Evolutionary conservation across 2,113 vertebrate species (phyloP), one percentile per base, ranked within the genome.

Genomic region (Notechis scutatus): DNA sequence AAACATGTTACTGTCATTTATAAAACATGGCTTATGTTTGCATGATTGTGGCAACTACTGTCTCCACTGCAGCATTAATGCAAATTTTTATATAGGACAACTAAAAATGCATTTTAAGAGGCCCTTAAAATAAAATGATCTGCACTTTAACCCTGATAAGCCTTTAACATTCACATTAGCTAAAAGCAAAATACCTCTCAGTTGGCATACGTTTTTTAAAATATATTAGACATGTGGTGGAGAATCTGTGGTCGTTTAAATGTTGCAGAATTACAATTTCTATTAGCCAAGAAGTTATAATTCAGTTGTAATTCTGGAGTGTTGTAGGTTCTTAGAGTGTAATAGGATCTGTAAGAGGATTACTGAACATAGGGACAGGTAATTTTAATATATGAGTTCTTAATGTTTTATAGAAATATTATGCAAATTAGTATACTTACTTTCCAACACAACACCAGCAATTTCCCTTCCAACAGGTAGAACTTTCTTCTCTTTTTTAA

Each of bases 401-500:
- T 92, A 4, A 74, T 91, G 14, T 34, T n/a, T 24, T 39, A 90
- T 9, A 2, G 0, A 92, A 47, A 89, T 12, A 39, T 9, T 74
- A 59, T 61, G 29, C 57, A 34, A 1, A 0, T 9, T 50, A 64
- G 12, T 45, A 92, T 89, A 94, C 97, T 96, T 92, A 99, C 99
- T 99, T 98, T 99, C 98, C 95, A 98, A 96, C 57, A 99, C 98
- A 39, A 99, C 95, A 47, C 99, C 99, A 15, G 98, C 97, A 94
- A 99, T 97, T 97, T 99, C 99, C 96, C 99, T 97, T 90, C 99
- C 99, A 34, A 99, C 98, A 88, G 99, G 98, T 87, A 98, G 94
- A 1, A 98, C 95, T 45, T 99, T 98, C 94, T 96, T 98, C 93
- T 98, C 97, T 91, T 98, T 93, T 92, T 98, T 98, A 50, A 99